These are phyloP conservation scores for Neopipo cinnamomea DNA, from an alignment of 2,113 vertebrate genomes.

Conservation along the genomic window DNA sequence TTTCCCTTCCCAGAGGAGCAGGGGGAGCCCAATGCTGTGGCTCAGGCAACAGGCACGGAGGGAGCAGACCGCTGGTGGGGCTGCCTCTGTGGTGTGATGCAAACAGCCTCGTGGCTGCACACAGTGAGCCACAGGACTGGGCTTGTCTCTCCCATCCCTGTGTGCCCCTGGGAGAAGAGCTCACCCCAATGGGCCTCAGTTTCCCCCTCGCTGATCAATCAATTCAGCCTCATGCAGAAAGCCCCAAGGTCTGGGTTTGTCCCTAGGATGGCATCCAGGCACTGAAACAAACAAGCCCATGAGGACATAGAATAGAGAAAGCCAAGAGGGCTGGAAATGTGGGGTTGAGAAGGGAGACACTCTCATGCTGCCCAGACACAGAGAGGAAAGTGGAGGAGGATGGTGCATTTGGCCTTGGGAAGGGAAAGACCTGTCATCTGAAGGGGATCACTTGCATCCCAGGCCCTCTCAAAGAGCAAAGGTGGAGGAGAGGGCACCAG, in stretches of 20 bases:
- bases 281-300: background rate
- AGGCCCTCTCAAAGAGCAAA: background rate
- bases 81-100: rapidly evolving
- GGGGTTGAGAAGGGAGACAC: background rate
- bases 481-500: background rate
- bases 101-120: background rate
- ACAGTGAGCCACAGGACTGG: background rate
- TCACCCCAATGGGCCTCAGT: background rate
- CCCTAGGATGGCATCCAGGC: background rate
- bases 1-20: constrained; percentile 20
- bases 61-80: background rate
- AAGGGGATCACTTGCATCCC: background rate
- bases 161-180: rapidly evolving
- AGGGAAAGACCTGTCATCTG: background rate
- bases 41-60: background rate
- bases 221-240: background rate
- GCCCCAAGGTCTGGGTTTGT: background rate
- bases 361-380: background rate
- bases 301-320: background rate
- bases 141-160: background rate
- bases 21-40: background rate
- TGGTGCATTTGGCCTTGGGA: background rate
- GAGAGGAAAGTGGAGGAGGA: background rate
- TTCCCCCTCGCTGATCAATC: background rate
- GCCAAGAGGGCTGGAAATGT: background rate